Evolutionary conservation across 2,113 vertebrate species (phyloP).

Genomic region (Boleophthalmus pectinirostris): DNA sequence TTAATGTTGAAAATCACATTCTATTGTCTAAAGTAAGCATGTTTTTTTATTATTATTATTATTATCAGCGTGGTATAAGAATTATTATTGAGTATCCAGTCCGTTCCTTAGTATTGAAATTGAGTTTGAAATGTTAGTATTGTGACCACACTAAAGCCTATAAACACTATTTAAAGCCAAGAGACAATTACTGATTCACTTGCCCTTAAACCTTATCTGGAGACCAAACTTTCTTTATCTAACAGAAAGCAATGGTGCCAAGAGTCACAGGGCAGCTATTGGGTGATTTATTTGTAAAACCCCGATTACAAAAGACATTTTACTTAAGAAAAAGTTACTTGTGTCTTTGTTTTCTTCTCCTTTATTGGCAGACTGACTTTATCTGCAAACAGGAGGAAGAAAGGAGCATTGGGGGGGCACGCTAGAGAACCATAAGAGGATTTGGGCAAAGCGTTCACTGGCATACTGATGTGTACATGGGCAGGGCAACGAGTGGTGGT

Average conservation of each 20-base stretch:
- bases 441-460: constrained; percentile 52
- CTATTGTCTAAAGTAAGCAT: no score
- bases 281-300: constrained; percentile 14
- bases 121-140: no score
- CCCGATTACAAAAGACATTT: constrained; percentile 24
- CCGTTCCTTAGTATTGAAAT: no score
- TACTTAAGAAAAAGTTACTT: constrained; percentile 36
- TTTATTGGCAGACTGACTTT: constrained; percentile 45
- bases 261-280: neutral
- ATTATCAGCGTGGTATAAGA: no score
- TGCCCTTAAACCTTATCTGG: neutral
- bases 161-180: neutral
- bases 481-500: constrained; percentile 30
- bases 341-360: constrained; percentile 25
- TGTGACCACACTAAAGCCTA: no score
- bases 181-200: neutral
- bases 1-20: no score
- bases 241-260: constrained; percentile 1
- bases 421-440: constrained; percentile 51
- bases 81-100: no score
- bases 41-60: no score
- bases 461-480: constrained; percentile 57
- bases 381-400: constrained; percentile 54
- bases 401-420: constrained; percentile 20
- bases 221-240: neutral